These are phyloP conservation scores for Vesta saturnalis DNA, from an alignment of 2,888 invertebrate species.

Conservation along the genomic window DNA sequence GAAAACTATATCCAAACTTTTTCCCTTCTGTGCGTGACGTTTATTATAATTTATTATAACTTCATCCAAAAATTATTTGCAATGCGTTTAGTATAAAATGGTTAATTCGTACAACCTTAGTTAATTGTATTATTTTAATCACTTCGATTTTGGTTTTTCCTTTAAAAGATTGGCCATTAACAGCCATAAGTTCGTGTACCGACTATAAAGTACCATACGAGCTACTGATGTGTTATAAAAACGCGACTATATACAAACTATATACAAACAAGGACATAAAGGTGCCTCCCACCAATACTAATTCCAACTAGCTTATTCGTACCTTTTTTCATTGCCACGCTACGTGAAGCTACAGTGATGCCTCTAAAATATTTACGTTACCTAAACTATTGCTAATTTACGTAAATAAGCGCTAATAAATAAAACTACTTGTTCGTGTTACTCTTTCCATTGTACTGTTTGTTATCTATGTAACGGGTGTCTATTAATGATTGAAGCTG, in stretches of 20 bases:
- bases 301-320: constrained; percentile 95
- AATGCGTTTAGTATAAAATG: neutral
- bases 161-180: constrained; percentile 92
- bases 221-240: constrained; percentile 98
- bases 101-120: constrained; percentile 68
- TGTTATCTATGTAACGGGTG: constrained; percentile 5
- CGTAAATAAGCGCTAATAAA: neutral
- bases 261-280: constrained; percentile 95
- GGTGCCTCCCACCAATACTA: constrained; percentile 98
- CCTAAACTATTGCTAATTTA: neutral
- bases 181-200: constrained; percentile 96
- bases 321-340: constrained; percentile 90
- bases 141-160: constrained; percentile 98
- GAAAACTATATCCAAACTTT: constrained; percentile 93
- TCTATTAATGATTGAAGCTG: too few relatives aligned
- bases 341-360: constrained; percentile 96
- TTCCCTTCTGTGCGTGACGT: constrained; percentile 96
- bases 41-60: constrained; percentile 98
- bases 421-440: neutral
- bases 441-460: constrained; percentile 2
- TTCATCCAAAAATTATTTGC: constrained; percentile 72
- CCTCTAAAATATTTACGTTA: constrained; percentile 83
- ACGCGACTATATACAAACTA: constrained; percentile 98
- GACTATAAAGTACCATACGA: constrained; percentile 91
- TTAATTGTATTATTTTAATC: constrained; percentile 97